Conservation (phyloP, 2,888 invertebrate species). For the Morpho deidamia region DNA sequence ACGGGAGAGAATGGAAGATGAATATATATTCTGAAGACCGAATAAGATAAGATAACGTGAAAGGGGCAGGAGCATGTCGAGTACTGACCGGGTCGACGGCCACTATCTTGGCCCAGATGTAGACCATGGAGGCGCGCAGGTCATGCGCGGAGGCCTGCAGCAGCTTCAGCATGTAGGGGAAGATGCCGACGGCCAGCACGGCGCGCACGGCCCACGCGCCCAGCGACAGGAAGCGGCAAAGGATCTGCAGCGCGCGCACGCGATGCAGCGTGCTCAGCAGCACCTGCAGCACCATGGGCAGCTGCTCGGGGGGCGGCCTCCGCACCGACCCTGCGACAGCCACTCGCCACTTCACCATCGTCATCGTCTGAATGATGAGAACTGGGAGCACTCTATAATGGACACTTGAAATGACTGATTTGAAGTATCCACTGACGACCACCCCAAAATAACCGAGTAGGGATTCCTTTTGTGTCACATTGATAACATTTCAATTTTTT, state of each 20-base stretch:
- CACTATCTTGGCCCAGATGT: constrained; percentile 99
- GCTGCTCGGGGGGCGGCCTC: constrained; percentile 87
- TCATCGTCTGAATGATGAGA: too few relatives aligned
- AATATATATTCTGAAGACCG: background rate
- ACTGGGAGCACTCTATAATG: too few relatives aligned
- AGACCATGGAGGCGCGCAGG: constrained; percentile 93
- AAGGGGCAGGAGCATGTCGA: background rate
- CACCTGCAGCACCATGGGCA: constrained; percentile 98
- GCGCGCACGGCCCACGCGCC: constrained; percentile 94
- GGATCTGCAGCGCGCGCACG: constrained; percentile 93
- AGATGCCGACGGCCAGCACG: constrained; percentile 97
- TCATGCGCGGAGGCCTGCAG: constrained; percentile 97
- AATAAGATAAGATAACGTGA: background rate
- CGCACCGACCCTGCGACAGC: background rate
- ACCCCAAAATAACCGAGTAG: too few relatives aligned
- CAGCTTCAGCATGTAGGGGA: constrained; percentile 98
- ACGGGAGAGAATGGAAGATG: too few relatives aligned
- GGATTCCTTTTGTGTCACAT: too few relatives aligned
- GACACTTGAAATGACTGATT: too few relatives aligned
- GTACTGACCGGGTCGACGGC: constrained; percentile 93
- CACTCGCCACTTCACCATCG: too few relatives aligned
- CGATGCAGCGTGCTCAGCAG: constrained; percentile 87
- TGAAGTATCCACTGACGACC: too few relatives aligned
- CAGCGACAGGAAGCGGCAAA: constrained; percentile 95
- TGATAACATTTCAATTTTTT: too few relatives aligned